phyloP scores from a whole-genome alignment of 1,140 invertebrate species.

The Chymomyza costata region DNA sequence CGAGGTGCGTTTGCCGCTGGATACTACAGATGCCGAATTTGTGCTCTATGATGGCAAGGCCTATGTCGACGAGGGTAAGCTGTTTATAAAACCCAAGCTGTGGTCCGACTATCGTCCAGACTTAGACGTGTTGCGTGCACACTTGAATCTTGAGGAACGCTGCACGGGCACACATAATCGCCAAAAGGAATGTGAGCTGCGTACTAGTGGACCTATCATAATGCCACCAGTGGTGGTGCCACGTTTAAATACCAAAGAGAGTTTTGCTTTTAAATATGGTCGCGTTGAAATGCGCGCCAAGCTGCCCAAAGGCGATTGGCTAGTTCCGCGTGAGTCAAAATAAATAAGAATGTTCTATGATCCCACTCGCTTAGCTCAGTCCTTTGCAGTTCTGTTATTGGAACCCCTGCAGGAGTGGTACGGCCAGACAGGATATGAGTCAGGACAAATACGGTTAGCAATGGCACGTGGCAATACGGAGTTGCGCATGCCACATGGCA shows the following conservation, averaged over 20 bases:
- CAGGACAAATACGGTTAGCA: conserved; percentile 75
- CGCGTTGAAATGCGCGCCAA: conserved; percentile 47
- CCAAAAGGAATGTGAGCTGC: conserved; percentile 36
- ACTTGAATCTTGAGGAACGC: conserved; percentile 44
- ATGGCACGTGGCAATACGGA: conserved; percentile 76
- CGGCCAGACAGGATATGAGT: conserved; percentile 55
- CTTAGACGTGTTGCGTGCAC: conserved; percentile 29
- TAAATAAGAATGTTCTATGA: not conserved
- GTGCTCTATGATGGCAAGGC: conserved; percentile 53
- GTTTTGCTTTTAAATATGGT: conserved; percentile 53
- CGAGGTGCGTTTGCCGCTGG: conserved; percentile 50
- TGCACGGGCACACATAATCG: conserved; percentile 51
- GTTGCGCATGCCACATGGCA: conserved; percentile 53
- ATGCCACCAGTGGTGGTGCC: conserved; percentile 52
- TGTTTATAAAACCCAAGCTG: conserved; percentile 39
- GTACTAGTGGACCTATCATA: conserved; percentile 39
- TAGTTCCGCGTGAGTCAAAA: conserved; percentile 24
- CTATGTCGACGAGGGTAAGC: conserved; percentile 19
- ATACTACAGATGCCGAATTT: conserved; percentile 53
- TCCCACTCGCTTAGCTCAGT: not conserved
- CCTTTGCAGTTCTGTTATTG: conserved; percentile 78
- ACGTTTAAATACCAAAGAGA: conserved; percentile 46
- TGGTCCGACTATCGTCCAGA: conserved; percentile 56
- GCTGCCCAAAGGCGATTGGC: conserved; percentile 50
- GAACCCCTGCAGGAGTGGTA: conserved; percentile 48